Evolutionary conservation across 2,888 invertebrate genomes (phyloP).

Genomic region (Agonopterix arenella): DNA sequence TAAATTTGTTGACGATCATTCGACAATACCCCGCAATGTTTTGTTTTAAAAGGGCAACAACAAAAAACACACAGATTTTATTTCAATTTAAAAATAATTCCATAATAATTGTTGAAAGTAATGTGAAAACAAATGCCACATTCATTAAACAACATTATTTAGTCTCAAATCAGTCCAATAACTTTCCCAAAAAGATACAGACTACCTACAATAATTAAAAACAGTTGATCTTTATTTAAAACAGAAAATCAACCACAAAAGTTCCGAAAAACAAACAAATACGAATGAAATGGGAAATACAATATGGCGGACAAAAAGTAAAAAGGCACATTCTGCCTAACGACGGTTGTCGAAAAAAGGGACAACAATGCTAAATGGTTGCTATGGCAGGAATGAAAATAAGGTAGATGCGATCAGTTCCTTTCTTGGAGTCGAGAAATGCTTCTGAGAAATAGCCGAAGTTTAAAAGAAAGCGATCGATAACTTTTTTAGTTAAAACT

Average conservation of each 20-base stretch:
- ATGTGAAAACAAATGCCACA: no score
- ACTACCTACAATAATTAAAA: not conserved
- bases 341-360: constrained; percentile 42
- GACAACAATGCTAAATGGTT: constrained; percentile 42
- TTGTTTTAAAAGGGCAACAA: no score
- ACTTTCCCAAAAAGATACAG: no score
- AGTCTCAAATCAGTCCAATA: not conserved
- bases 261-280: no score
- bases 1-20: no score
- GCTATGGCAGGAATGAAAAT: constrained; percentile 47
- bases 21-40: no score
- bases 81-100: no score
- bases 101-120: no score
- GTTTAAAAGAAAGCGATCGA: not conserved
- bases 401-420: constrained; percentile 22
- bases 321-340: constrained; percentile 29
- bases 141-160: not conserved
- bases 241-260: no score
- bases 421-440: constrained; percentile 24
- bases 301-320: constrained; percentile 21
- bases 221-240: no score
- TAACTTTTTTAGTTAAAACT: not conserved
- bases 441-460: constrained; percentile 35
- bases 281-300: constrained; percentile 11
- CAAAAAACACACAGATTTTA: no score